These are phyloP conservation scores for Eristalis tenax DNA, from an alignment of 2,888 invertebrate species.

Conservation along the genomic window DNA sequence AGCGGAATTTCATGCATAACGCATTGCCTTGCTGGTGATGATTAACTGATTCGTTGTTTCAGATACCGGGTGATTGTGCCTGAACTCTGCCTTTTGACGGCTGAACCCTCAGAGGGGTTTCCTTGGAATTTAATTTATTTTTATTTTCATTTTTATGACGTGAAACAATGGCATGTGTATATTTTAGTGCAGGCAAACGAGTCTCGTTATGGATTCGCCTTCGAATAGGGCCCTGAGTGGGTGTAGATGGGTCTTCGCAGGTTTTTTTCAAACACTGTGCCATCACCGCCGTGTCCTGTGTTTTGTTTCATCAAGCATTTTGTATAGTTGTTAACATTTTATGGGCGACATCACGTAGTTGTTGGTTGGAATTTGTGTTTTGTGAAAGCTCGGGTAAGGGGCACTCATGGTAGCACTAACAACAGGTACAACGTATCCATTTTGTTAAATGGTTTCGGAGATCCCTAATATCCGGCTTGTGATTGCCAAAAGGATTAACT, in stretches of 20 bases:
- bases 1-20: constrained; percentile 2
- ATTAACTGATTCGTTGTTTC: constrained; percentile 27
- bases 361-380: background rate
- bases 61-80: background rate
- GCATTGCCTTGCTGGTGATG: background rate
- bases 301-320: background rate
- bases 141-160: constrained; percentile 6
- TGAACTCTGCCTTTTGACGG: background rate
- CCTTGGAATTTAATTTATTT: constrained; percentile 3
- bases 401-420: background rate
- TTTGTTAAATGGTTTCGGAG: background rate
- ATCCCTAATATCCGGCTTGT: background rate
- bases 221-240: background rate
- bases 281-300: background rate
- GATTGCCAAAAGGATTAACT: background rate
- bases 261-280: background rate
- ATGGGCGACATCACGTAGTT: background rate
- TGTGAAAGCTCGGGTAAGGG: no score
- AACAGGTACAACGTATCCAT: background rate
- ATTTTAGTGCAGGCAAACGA: constrained; percentile 10
- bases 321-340: constrained; percentile 11
- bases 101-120: background rate
- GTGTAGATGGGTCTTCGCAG: background rate
- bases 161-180: background rate
- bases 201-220: background rate